phyloP scores from a whole-genome alignment of 2,888 invertebrate genomes.

The Caenorhabditis panamensis region DNA sequence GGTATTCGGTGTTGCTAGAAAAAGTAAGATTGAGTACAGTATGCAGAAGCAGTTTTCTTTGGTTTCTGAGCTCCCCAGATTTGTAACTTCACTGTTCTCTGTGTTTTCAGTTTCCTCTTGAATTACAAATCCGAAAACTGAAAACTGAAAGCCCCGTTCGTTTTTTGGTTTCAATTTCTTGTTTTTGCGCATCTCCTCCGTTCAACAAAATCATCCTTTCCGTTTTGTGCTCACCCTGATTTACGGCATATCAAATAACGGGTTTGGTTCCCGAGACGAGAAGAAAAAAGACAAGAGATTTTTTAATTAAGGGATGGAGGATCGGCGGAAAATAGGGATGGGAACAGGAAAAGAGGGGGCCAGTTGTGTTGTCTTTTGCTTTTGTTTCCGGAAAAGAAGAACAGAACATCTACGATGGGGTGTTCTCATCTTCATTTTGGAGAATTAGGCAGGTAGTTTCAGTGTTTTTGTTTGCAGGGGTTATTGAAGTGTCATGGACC shows the following conservation, averaged over 20 bases:
- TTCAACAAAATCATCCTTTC: constrained; percentile 8
- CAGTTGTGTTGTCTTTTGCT: constrained; percentile 1
- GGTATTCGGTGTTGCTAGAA: constrained; percentile 79
- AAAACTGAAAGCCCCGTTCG: no score
- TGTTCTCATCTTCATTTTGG: constrained; percentile 3
- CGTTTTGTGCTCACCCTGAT: constrained; percentile 10
- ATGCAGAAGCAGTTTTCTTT: no score
- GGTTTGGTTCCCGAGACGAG: constrained; percentile 1
- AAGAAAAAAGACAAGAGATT: not conserved
- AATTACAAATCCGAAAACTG: no score
- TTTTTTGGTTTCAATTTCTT: not conserved
- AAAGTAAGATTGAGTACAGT: not conserved
- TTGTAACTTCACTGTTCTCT: no score
- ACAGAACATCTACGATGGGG: not conserved
- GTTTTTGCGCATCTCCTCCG: no score
- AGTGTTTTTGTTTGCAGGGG: no score
- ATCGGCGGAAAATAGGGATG: not conserved
- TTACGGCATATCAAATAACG: constrained; percentile 28
- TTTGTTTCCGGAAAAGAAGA: not conserved
- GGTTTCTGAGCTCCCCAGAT: no score
- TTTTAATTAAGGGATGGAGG: constrained; percentile 40
- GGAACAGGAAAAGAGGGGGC: not conserved
- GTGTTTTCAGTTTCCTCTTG: not conserved
- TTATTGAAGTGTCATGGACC: no score
- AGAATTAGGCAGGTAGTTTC: no score